A percentile compares a stretch with the other conserved stretches of the same genome.
phyloP scores from a whole-genome alignment of 2,113 vertebrate genomes.

The Cervus canadensis region DNA sequence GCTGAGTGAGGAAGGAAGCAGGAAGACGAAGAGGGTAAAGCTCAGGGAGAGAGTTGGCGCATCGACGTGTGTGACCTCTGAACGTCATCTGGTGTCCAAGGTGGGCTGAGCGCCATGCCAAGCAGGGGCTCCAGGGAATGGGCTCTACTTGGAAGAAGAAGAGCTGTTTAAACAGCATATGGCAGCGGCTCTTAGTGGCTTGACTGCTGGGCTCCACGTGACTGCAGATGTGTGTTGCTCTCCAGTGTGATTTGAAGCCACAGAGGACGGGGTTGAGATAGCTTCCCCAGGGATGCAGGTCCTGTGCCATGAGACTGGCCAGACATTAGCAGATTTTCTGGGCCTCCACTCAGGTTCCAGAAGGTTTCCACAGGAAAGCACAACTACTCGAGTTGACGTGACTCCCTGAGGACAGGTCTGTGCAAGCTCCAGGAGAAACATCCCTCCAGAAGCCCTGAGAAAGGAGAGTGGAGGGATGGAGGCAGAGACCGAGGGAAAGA shows the following conservation, averaged over 20 bases:
- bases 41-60: neutral
- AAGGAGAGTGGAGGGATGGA: neutral
- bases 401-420: neutral
- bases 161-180: neutral
- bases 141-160: neutral
- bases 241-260: neutral
- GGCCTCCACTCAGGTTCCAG: neutral
- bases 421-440: neutral
- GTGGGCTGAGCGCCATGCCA: too few relatives aligned
- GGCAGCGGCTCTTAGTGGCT: neutral
- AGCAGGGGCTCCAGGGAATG: neutral
- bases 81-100: neutral
- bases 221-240: neutral
- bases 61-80: accelerated
- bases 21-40: neutral
- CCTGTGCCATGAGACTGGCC: neutral
- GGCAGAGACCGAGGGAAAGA: neutral
- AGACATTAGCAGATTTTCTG: neutral
- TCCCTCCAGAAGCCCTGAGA: neutral
- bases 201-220: neutral
- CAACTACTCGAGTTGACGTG: neutral
- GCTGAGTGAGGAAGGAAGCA: neutral
- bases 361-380: neutral
- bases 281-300: neutral
- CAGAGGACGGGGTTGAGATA: neutral